phyloP scores from a whole-genome alignment of 2,888 invertebrate species.

The Anarsia innoxiella region DNA sequence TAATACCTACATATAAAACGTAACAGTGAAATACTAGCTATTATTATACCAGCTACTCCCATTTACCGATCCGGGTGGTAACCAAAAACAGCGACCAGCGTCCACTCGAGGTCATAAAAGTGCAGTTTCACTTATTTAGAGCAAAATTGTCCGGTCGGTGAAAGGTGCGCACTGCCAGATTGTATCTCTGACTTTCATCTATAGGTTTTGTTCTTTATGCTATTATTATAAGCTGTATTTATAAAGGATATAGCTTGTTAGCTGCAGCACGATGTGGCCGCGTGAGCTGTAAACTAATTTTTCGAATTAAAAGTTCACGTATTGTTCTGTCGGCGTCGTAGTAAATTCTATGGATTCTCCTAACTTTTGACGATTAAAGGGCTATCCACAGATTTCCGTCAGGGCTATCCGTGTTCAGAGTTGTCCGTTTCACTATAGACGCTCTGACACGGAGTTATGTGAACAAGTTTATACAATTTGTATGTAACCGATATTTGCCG shows the following conservation, averaged over 20 bases:
- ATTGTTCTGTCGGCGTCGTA: too few species aligned
- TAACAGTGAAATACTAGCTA: neutral
- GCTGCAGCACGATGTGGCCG: neutral
- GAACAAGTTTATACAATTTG: too few species aligned
- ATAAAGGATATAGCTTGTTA: slow-evolving; percentile 8
- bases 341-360: too few species aligned
- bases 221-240: slow-evolving; percentile 8
- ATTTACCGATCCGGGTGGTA: slow-evolving; percentile 3
- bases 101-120: slow-evolving; percentile 22
- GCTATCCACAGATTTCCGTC: too few species aligned
- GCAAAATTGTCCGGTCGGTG: slow-evolving; percentile 28
- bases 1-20: too few species aligned
- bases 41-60: neutral
- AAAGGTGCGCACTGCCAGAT: slow-evolving; percentile 24
- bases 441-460: too few species aligned
- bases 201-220: slow-evolving; percentile 10
- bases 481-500: too few species aligned
- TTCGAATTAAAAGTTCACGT: too few species aligned
- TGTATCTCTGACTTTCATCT: slow-evolving; percentile 18
- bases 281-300: slow-evolving; percentile 3
- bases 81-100: too few species aligned
- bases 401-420: too few species aligned
- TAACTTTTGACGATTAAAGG: too few species aligned
- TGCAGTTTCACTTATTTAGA: slow-evolving; percentile 29
- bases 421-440: too few species aligned